Evolutionary conservation across 2,888 invertebrate species (phyloP).

Genomic region (Pachymerium ferrugineum): DNA sequence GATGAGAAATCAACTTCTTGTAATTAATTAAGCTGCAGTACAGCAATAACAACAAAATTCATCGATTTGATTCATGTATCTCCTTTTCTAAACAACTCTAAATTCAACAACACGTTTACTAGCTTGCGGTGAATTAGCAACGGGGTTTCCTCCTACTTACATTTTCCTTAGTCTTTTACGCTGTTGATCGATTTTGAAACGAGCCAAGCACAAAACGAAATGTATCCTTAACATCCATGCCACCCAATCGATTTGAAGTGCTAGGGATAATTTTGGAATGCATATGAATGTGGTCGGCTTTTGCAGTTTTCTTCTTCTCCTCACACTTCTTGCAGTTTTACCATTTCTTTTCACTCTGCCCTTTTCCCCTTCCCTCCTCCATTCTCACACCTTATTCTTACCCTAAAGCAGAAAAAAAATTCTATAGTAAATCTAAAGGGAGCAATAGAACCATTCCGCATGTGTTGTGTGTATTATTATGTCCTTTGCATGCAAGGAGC

Average conservation of each 20-base stretch:
- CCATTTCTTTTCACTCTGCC: neutral
- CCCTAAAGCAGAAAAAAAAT: neutral
- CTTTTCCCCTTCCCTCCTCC: neutral
- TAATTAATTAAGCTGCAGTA: too few species aligned
- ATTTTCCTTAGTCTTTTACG: slow-evolving; percentile 5
- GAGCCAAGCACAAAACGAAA: slow-evolving; percentile 24
- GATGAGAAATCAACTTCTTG: too few species aligned
- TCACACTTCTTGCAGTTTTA: neutral
- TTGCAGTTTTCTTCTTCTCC: slow-evolving; percentile 1
- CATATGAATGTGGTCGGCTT: slow-evolving; percentile 19
- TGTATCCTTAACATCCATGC: slow-evolving; percentile 25
- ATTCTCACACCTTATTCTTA: neutral
- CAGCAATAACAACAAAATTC: too few species aligned
- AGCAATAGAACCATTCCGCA: neutral
- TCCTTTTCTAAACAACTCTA: too few species aligned
- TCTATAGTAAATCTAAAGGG: neutral
- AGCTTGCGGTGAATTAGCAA: too few species aligned
- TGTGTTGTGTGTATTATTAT: neutral
- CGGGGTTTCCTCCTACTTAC: too few species aligned
- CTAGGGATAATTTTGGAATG: slow-evolving; percentile 15
- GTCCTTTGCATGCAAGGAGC: slow-evolving; percentile 14
- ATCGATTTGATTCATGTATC: too few species aligned
- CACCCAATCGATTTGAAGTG: slow-evolving; percentile 22
- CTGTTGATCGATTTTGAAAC: slow-evolving; percentile 20
- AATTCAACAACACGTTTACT: too few species aligned